phyloP scores from a whole-genome alignment of 2,888 invertebrate genomes.

The Patella caerulea region DNA sequence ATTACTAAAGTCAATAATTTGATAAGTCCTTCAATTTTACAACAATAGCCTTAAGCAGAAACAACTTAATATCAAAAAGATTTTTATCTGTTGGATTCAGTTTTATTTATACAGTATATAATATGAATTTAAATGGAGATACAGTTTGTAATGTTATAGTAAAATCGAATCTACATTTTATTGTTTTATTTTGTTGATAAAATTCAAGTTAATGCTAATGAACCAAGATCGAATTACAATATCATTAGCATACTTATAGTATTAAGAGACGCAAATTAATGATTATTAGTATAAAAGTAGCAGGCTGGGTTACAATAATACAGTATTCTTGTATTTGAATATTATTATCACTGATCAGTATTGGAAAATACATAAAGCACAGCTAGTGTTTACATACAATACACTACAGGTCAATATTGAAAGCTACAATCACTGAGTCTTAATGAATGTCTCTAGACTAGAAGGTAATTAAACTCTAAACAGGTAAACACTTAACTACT shows the following conservation, averaged over 20 bases:
- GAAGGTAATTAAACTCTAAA: neutral
- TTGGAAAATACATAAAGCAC: conserved; percentile 5
- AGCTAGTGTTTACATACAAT: conserved; percentile 2
- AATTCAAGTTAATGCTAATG: too few relatives aligned
- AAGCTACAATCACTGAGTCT: neutral
- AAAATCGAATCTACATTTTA: too few relatives aligned
- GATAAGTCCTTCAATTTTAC: conserved; percentile 9
- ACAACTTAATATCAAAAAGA: neutral
- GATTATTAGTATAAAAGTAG: neutral
- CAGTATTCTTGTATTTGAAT: neutral
- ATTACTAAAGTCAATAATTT: conserved; percentile 12
- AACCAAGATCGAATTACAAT: neutral
- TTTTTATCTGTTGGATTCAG: too few relatives aligned
- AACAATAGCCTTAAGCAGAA: conserved; percentile 3
- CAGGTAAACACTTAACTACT: conserved; percentile 9
- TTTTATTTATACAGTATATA: too few relatives aligned
- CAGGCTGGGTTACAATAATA: neutral
- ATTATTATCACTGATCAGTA: neutral
- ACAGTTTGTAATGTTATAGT: too few relatives aligned
- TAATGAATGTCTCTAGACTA: conserved; percentile 1
- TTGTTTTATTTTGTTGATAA: too few relatives aligned
- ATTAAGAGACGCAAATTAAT: neutral
- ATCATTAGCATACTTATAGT: neutral
- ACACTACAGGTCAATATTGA: neutral
- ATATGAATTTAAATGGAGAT: too few relatives aligned